Evolutionary conservation across 2,888 invertebrate genomes (phyloP).

Genomic region (Tetheella fluctuosa): DNA sequence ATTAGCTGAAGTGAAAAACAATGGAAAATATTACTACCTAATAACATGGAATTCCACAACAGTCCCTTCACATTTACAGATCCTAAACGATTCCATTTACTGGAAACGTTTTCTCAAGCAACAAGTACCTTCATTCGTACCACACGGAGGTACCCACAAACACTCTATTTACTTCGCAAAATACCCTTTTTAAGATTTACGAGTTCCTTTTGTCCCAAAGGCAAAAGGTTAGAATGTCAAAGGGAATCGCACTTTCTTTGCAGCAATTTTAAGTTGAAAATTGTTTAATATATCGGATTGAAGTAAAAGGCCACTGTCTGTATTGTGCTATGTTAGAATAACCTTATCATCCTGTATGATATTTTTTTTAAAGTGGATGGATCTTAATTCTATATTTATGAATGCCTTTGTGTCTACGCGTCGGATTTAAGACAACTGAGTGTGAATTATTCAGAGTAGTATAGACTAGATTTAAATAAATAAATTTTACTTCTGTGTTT

Average conservation of each 20-base stretch:
- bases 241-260: background rate
- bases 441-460: background rate
- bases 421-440: background rate
- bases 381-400: background rate
- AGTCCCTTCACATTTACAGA: background rate
- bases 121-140: background rate
- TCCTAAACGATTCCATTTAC: constrained; percentile 1
- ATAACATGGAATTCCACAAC: background rate
- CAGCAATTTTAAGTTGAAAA: background rate
- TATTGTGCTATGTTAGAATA: constrained; percentile 1
- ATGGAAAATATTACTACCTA: background rate
- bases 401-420: background rate
- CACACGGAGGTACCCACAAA: background rate
- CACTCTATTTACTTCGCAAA: constrained; percentile 4
- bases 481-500: too few species aligned
- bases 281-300: background rate
- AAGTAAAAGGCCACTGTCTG: background rate
- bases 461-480: too few species aligned
- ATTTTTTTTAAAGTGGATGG: background rate
- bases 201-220: background rate
- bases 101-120: background rate
- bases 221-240: background rate
- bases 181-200: constrained; percentile 7
- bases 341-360: constrained; percentile 3
- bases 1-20: background rate